Percentiles rank a stretch among this genome's conserved stretches.
Evolutionary conservation across 2,113 vertebrate genomes (phyloP).

Genomic region (Boleophthalmus pectinirostris): DNA sequence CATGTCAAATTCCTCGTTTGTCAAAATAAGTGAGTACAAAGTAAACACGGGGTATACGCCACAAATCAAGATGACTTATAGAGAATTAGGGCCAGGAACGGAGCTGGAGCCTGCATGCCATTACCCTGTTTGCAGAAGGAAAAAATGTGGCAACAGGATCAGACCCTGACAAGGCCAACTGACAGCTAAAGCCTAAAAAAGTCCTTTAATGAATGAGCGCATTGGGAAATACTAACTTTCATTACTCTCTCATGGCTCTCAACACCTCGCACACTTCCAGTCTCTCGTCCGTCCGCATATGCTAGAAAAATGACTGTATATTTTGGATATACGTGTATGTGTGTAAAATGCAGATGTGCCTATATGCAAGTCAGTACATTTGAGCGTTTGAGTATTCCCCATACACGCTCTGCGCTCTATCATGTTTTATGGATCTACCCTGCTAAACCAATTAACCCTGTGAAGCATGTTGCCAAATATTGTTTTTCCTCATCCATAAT

Average conservation of each 20-base stretch:
- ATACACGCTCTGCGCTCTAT: conserved; percentile 55
- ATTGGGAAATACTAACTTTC: conserved; percentile 58
- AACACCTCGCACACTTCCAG: conserved; percentile 49
- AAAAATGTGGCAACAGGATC: conserved; percentile 55
- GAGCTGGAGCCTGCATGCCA: conserved; percentile 13
- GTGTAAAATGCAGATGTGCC: conserved; percentile 12
- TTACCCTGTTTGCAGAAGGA: conserved; percentile 18
- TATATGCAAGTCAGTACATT: not conserved
- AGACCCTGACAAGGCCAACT: conserved; percentile 48
- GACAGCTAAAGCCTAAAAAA: conserved; percentile 40
- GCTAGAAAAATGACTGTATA: conserved; percentile 32
- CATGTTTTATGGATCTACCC: conserved; percentile 60
- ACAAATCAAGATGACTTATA: conserved; percentile 9
- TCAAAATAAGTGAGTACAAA: conserved; percentile 4
- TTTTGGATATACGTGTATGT: conserved; percentile 30
- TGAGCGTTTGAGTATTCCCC: conserved; percentile 36
- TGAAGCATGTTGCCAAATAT: conserved; percentile 55
- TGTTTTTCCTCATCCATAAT: conserved; percentile 58
- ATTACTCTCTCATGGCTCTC: conserved; percentile 45
- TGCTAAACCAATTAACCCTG: conserved; percentile 61
- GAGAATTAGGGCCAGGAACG: conserved; percentile 3
- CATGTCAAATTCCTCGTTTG: not conserved
- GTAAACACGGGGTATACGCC: not conserved
- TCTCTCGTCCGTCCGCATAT: conserved; percentile 30
- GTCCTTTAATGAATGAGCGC: conserved; percentile 42